A percentile compares a stretch with the other conserved stretches of the same genome.
phyloP scores from a whole-genome alignment of 2,113 vertebrate species.

The Alexandromys fortis region DNA sequence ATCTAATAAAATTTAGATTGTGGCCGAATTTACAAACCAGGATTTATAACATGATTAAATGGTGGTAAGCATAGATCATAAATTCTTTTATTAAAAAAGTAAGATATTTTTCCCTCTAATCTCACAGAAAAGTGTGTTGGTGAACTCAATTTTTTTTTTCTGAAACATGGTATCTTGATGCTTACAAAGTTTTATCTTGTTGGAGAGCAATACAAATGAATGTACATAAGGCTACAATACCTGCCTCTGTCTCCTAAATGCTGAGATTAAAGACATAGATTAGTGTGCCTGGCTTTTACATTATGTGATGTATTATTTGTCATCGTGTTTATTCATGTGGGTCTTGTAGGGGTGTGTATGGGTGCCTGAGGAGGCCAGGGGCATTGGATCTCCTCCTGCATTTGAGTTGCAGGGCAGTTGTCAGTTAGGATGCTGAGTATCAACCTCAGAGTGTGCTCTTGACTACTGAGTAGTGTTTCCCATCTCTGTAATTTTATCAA shows the following conservation, averaged over 20 bases:
- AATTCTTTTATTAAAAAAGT: not conserved
- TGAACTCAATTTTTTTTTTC: not conserved
- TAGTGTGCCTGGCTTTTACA: not conserved
- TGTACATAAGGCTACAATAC: not conserved
- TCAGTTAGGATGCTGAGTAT: not conserved
- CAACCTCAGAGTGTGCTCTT: not conserved
- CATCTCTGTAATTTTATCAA: not conserved
- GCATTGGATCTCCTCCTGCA: not conserved
- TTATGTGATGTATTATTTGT: not conserved
- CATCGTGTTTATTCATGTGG: not conserved
- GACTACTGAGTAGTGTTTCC: not conserved
- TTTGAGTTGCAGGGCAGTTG: not conserved
- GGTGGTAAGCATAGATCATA: not conserved
- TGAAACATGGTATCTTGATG: not conserved
- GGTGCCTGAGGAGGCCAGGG: not conserved
- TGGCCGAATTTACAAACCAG: not conserved
- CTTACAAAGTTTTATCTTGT: not conserved
- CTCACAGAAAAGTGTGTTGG: not conserved
- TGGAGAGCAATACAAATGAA: constrained; percentile 17
- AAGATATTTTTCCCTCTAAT: not conserved
- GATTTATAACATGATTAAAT: constrained; percentile 42
- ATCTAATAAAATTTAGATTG: constrained; percentile 5
- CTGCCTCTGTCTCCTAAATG: not conserved
- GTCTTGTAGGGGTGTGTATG: not conserved
- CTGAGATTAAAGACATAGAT: not conserved